These are phyloP conservation scores for Aphrophora alni DNA, from an alignment of 2,888 invertebrate genomes.

Conservation along the genomic window DNA sequence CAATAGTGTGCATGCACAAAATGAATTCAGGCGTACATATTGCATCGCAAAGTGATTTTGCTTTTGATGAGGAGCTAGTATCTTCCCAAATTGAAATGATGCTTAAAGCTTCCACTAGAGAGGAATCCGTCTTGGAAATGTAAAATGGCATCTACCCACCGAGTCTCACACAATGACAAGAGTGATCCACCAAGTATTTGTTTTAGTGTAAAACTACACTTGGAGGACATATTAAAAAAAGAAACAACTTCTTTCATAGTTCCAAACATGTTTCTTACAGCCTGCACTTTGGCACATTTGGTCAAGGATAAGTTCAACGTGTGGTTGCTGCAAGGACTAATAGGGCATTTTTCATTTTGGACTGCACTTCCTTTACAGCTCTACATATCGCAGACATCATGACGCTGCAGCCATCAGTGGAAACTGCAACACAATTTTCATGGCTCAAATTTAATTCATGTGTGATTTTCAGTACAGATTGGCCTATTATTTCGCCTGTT, in stretches of 20 bases:
- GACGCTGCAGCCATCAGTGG: constrained; percentile 44
- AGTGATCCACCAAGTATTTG: too few species aligned
- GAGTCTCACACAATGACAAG: constrained; percentile 43
- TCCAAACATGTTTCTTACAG: too few species aligned
- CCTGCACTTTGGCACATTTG: too few species aligned
- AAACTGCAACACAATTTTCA: constrained; percentile 43
- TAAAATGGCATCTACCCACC: constrained; percentile 44
- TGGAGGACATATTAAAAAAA: too few species aligned
- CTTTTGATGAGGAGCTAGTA: constrained; percentile 20
- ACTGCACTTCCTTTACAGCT: constrained; percentile 40
- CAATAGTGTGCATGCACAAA: too few species aligned
- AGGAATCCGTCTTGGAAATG: constrained; percentile 26
- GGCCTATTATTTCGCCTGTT: neutral
- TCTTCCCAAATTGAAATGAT: constrained; percentile 35
- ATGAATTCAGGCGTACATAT: too few species aligned
- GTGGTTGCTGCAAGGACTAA: too few species aligned
- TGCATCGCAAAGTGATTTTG: constrained; percentile 14
- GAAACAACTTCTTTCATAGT: too few species aligned
- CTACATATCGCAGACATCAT: constrained; percentile 42
- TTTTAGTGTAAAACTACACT: too few species aligned
- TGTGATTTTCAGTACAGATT: too few species aligned
- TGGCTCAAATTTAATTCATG: constrained; percentile 16
- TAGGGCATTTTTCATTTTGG: constrained; percentile 35
- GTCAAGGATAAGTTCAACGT: too few species aligned
- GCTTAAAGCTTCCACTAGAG: constrained; percentile 37